Evolutionary conservation across 2,888 invertebrate genomes (phyloP).

Genomic region (Pecten maximus): DNA sequence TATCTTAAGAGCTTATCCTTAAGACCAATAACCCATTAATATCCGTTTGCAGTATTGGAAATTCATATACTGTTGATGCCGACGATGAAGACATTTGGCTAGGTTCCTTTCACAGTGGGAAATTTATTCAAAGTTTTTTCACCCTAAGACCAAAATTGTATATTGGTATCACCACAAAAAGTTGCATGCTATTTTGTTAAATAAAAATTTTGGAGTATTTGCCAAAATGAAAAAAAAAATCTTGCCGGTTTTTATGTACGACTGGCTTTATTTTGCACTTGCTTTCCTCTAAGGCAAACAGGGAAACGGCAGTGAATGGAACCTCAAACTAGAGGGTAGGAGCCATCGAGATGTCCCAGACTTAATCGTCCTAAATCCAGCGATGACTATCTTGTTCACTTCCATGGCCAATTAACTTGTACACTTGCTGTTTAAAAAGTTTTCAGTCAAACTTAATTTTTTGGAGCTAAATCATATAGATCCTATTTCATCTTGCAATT

Average conservation of each 20-base stretch:
- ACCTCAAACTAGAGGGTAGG: background rate
- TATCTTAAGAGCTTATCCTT: background rate
- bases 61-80: background rate
- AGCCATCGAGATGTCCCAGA: background rate
- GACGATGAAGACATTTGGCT: background rate
- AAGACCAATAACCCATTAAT: background rate
- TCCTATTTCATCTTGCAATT: slow-evolving; percentile 4
- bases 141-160: background rate
- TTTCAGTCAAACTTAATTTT: background rate
- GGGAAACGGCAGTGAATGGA: background rate
- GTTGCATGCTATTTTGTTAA: background rate
- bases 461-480: slow-evolving; percentile 2
- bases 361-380: background rate
- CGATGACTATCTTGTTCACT: background rate
- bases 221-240: background rate
- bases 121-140: background rate
- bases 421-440: background rate
- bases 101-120: slow-evolving; percentile 1
- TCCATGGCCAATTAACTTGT: slow-evolving; percentile 28
- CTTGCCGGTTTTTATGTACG: background rate
- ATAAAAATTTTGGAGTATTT: background rate
- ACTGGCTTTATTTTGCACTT: background rate
- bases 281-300: background rate
- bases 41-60: background rate
- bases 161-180: background rate